Percentiles rank a stretch among this genome's conserved stretches.
Conservation (phyloP, 2,113 vertebrate genomes). For the Chitala chitala region DNA sequence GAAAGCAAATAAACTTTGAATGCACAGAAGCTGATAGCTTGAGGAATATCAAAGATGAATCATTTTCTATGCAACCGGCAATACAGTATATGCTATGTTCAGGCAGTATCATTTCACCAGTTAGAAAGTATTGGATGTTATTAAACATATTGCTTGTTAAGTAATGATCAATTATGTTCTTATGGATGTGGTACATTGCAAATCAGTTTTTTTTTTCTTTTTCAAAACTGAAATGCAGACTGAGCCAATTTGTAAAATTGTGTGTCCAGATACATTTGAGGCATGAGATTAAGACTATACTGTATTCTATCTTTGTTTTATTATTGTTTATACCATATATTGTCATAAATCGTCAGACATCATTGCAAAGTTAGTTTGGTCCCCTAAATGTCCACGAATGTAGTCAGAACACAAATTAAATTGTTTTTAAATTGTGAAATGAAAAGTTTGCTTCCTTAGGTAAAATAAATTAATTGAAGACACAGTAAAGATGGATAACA, state of each 20-base stretch:
- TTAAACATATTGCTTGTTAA: background rate
- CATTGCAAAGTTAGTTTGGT: background rate
- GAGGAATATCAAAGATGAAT: background rate
- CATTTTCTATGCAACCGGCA: constrained; percentile 1
- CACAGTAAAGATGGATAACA: background rate
- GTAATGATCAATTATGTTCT: background rate
- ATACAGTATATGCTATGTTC: background rate
- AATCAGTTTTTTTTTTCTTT: background rate
- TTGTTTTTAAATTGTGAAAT: background rate
- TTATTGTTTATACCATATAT: background rate
- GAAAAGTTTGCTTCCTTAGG: constrained; percentile 3
- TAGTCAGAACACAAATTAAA: background rate
- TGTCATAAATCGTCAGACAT: background rate
- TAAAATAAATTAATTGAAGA: background rate
- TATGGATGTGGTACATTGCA: background rate
- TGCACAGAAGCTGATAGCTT: background rate
- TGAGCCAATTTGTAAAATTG: background rate
- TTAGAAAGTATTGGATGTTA: background rate
- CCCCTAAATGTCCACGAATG: background rate
- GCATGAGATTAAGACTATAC: background rate
- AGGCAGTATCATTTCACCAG: background rate
- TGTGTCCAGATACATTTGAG: background rate
- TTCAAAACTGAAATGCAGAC: background rate
- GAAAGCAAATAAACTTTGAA: no score
- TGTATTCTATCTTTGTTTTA: background rate